Conservation (phyloP, 1,140 invertebrate genomes). For the Hycleus cichorii region DNA sequence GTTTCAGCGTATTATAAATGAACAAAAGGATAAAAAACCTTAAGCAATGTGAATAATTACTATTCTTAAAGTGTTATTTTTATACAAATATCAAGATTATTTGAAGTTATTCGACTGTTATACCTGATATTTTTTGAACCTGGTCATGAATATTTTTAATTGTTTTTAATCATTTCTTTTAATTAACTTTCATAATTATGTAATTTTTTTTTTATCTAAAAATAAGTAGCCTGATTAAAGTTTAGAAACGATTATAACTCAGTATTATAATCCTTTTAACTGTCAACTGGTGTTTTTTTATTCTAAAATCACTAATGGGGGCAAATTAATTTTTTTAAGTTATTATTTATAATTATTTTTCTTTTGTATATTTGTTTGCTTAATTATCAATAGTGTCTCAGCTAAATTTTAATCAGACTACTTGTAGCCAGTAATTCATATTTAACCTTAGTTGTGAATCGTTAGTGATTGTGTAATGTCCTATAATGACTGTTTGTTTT, state of each 20-base stretch:
- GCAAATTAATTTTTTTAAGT: neutral
- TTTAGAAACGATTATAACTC: slow-evolving; percentile 14
- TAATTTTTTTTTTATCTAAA: slow-evolving; percentile 8
- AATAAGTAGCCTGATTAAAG: slow-evolving; percentile 27
- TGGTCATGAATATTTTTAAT: neutral
- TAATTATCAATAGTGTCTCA: neutral
- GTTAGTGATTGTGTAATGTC: slow-evolving; percentile 28
- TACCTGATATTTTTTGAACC: no score
- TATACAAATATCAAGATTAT: slow-evolving; percentile 17
- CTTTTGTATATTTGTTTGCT: neutral
- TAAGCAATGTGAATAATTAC: slow-evolving; percentile 10
- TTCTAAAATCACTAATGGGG: neutral
- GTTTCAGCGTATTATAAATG: slow-evolving; percentile 15
- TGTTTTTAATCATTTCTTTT: neutral
- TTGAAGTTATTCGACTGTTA: no score
- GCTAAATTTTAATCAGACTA: slow-evolving; percentile 32
- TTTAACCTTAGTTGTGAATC: slow-evolving; percentile 33
- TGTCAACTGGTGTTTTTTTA: neutral
- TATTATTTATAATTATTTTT: neutral
- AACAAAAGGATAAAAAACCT: slow-evolving; percentile 7
- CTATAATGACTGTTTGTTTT: slow-evolving; percentile 29
- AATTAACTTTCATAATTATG: slow-evolving; percentile 1
- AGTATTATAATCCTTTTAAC: slow-evolving; percentile 1
- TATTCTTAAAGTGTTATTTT: slow-evolving; percentile 26
- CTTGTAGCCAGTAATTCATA: slow-evolving; percentile 29